Percentiles rank a stretch among this genome's conserved stretches.
Conservation (phyloP, 53 echinoderm and acorn worm genomes). For the Pentamera pediparva region DNA sequence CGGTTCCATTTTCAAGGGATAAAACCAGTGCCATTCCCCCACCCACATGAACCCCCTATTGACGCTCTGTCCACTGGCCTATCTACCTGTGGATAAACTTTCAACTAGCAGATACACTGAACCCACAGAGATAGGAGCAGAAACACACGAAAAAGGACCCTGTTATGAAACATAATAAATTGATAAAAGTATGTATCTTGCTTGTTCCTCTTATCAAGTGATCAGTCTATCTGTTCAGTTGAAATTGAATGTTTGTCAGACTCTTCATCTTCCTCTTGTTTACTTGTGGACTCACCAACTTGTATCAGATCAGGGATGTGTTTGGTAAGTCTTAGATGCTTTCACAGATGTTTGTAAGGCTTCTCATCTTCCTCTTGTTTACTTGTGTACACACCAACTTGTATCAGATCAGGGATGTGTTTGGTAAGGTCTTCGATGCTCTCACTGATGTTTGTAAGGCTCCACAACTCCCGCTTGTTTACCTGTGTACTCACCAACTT, state of each 20-base stretch:
- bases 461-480: conserved; percentile 52
- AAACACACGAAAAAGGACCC: too few relatives aligned
- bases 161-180: too few relatives aligned
- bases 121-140: too few relatives aligned
- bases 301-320: conserved; percentile 37
- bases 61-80: too few relatives aligned
- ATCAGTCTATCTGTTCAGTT: too few relatives aligned
- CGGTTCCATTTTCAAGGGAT: too few relatives aligned
- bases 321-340: conserved; percentile 18
- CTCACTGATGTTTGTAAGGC: conserved; percentile 57
- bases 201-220: too few relatives aligned
- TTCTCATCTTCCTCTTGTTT: conserved; percentile 34
- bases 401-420: background rate
- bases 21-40: too few relatives aligned
- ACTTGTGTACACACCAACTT: background rate
- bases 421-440: conserved; percentile 34
- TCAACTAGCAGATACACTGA: too few relatives aligned
- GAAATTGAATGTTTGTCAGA: background rate
- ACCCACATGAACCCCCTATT: too few relatives aligned
- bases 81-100: too few relatives aligned
- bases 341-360: conserved; percentile 48
- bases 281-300: conserved; percentile 46
- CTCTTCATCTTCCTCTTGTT: background rate
- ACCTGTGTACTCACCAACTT: background rate
- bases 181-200: too few relatives aligned